Percentiles rank a stretch among this genome's conserved stretches.
Conservation (phyloP, 2,113 vertebrate species). For the Phoenicopterus ruber region DNA sequence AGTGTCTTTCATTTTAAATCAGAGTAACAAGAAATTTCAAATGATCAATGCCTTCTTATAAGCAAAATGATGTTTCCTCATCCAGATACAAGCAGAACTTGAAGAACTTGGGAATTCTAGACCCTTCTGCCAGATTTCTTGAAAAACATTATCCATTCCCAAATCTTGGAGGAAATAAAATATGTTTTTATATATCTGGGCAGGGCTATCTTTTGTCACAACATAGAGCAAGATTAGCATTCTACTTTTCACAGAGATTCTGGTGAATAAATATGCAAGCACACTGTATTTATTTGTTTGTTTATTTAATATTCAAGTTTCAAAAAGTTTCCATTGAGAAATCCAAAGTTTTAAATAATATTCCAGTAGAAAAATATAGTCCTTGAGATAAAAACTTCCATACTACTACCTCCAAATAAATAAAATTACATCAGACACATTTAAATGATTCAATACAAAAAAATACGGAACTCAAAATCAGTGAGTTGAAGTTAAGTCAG, state of each 20-base stretch:
- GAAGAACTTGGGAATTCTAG: neutral
- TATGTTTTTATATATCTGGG: neutral
- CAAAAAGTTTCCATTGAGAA: neutral
- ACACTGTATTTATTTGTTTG: neutral
- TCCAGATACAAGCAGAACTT: neutral
- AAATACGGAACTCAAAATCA: neutral
- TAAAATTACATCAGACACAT: neutral
- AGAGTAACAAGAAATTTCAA: neutral
- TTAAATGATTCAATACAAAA: neutral
- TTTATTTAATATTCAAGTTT: neutral
- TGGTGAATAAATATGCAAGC: neutral
- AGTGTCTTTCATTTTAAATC: neutral
- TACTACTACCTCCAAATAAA: constrained; percentile 36
- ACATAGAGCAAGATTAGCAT: neutral
- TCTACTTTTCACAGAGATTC: neutral
- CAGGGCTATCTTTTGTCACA: neutral
- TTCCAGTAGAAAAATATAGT: constrained; percentile 24
- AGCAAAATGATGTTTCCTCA: neutral
- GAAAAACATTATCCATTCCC: neutral
- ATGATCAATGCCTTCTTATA: neutral
- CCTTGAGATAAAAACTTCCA: neutral
- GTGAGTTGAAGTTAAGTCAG: constrained; percentile 24
- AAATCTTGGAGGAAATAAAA: neutral
- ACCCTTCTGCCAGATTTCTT: neutral
- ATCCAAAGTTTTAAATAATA: constrained; percentile 4